These are phyloP conservation scores for Drosophila ezoana DNA, from an alignment of 2,888 invertebrate species.

Conservation along the genomic window DNA sequence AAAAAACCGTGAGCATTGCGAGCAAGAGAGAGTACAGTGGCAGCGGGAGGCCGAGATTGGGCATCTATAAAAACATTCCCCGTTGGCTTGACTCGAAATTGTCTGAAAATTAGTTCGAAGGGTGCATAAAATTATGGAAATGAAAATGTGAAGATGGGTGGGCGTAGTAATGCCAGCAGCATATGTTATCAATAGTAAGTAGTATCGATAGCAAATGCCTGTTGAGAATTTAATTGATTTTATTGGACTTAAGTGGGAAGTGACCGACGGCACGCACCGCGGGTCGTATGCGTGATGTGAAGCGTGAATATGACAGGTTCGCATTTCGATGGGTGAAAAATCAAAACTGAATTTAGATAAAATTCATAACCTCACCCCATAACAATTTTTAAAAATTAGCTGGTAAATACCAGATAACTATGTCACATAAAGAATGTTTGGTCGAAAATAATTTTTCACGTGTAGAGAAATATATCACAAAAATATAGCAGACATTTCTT, in stretches of 20 bases:
- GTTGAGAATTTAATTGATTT: conserved; percentile 65
- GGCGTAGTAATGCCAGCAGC: conserved; percentile 13
- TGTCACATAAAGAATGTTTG: no score
- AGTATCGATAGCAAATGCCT: conserved; percentile 51
- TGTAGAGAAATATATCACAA: no score
- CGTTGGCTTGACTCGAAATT: conserved; percentile 21
- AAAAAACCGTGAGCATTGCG: neutral
- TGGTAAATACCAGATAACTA: no score
- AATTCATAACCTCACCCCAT: neutral
- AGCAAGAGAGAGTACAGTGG: neutral
- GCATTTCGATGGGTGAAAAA: neutral
- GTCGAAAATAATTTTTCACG: no score
- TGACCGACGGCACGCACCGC: conserved; percentile 1
- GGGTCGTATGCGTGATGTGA: conserved; percentile 16
- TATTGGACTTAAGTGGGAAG: conserved; percentile 17
- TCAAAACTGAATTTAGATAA: neutral
- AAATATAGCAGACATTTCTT: no score
- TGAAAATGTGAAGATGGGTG: conserved; percentile 27
- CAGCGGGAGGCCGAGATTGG: conserved; percentile 18
- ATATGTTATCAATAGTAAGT: conserved; percentile 41
- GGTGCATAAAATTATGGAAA: conserved; percentile 76
- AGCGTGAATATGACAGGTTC: neutral
- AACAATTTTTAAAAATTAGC: no score
- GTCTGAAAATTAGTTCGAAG: conserved; percentile 65
- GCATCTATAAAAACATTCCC: conserved; percentile 32